These are phyloP conservation scores for Masnerella sp. DNA, from an alignment of 2,888 invertebrate genomes.

Conservation along the genomic window DNA sequence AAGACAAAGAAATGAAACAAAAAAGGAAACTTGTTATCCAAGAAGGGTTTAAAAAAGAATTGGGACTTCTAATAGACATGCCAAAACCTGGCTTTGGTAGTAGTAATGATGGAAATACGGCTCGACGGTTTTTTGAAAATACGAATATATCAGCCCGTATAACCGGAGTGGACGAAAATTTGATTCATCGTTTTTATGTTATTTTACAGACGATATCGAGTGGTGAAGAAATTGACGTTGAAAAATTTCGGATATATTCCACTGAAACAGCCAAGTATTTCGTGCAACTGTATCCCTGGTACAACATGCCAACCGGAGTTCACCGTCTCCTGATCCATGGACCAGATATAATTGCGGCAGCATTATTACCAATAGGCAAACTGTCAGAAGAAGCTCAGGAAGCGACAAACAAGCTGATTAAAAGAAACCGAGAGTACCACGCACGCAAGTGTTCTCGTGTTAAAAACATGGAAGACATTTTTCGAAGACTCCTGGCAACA, in stretches of 20 bases:
- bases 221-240: constrained; percentile 3
- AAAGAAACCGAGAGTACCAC: constrained; percentile 8
- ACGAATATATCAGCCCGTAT: constrained; percentile 6
- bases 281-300: constrained; percentile 24
- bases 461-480: constrained; percentile 32
- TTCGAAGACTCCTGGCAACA: constrained; percentile 25
- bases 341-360: constrained; percentile 16
- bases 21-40: constrained; percentile 10
- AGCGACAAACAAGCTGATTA: constrained; percentile 41
- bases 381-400: constrained; percentile 28
- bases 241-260: constrained; percentile 14
- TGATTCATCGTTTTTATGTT: constrained; percentile 31
- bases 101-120: constrained; percentile 43
- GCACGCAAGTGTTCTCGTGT: constrained; percentile 22
- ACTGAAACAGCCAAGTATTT: constrained; percentile 26
- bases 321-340: constrained; percentile 25
- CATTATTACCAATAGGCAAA: constrained; percentile 23
- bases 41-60: constrained; percentile 27
- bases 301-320: constrained; percentile 26
- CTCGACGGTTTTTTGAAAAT: constrained; percentile 44
- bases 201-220: constrained; percentile 28
- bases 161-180: constrained; percentile 12
- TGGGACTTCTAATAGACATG: constrained; percentile 26
- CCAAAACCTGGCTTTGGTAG: constrained; percentile 41
- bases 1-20: constrained; percentile 21